A percentile compares a stretch with the other conserved stretches of the same genome.
phyloP scores from a whole-genome alignment of 2,888 invertebrate species.

The Mylabris sibirica region DNA sequence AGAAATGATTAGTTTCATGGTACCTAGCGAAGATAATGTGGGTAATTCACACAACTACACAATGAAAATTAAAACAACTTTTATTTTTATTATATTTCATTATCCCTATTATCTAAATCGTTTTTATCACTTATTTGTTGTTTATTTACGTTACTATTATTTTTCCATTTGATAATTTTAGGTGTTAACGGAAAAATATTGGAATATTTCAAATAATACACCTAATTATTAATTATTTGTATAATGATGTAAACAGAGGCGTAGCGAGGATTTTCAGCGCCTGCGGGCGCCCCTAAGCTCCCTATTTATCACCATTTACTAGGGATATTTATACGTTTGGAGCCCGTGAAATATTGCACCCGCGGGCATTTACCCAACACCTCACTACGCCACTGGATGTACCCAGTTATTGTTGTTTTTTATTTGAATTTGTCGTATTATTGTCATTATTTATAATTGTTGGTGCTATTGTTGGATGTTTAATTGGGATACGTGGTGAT shows the following conservation, averaged over 20 bases:
- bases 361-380: too few relatives aligned
- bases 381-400: too few relatives aligned
- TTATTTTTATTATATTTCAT: background rate
- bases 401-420: background rate
- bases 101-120: background rate
- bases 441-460: background rate
- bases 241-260: too few relatives aligned
- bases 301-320: too few relatives aligned
- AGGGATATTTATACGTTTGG: too few relatives aligned
- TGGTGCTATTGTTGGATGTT: conserved; percentile 30
- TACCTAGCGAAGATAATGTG: background rate
- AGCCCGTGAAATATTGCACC: too few relatives aligned
- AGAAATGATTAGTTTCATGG: background rate
- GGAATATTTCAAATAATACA: too few relatives aligned
- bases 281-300: too few relatives aligned
- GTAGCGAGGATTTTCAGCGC: too few relatives aligned
- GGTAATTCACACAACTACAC: background rate
- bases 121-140: background rate
- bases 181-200: too few relatives aligned
- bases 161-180: background rate
- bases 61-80: background rate
- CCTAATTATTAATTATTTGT: too few relatives aligned
- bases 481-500: conserved; percentile 70
- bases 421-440: background rate
- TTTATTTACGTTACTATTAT: background rate